Percentiles rank a stretch among this genome's conserved stretches.
Evolutionary conservation across 2,797 vertebrate species (phyloP).

Genomic region (Liasis olivaceus): DNA sequence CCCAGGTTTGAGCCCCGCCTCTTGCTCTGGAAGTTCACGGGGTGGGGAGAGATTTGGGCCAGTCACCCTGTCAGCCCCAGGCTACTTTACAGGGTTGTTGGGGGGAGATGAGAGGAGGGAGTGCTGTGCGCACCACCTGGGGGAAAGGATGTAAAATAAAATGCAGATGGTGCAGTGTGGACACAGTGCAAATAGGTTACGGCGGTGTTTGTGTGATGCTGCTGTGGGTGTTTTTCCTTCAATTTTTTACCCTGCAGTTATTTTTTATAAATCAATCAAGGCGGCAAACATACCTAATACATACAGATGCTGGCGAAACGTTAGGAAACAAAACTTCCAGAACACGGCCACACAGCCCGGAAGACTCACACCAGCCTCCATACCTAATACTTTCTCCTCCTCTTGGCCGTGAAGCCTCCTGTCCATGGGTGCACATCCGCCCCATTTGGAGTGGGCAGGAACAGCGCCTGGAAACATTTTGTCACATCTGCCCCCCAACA

Average conservation of each 20-base stretch:
- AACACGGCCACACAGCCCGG: no score
- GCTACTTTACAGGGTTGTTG: not conserved
- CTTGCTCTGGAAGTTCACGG: not conserved
- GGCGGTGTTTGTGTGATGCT: not conserved
- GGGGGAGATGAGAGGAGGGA: not conserved
- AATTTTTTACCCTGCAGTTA: no score
- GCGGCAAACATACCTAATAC: no score
- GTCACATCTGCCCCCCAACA: no score
- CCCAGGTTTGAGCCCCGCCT: not conserved
- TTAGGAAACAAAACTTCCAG: no score
- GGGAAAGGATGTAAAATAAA: not conserved
- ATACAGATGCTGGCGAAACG: no score
- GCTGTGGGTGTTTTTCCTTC: not conserved
- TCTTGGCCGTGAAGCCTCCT: no score
- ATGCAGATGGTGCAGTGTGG: no score
- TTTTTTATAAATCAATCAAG: no score
- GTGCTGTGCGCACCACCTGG: not conserved
- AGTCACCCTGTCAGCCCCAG: not conserved
- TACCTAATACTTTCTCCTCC: no score
- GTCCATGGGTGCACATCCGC: accelerated
- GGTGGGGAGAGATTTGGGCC: not conserved
- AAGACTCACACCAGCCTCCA: no score
- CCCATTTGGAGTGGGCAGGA: not conserved
- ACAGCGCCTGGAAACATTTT: not conserved
- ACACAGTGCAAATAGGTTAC: not conserved